Base-by-base conservation (phyloP, 2,797 vertebrate genomes). In the Labroides dimidiatus region DNA sequence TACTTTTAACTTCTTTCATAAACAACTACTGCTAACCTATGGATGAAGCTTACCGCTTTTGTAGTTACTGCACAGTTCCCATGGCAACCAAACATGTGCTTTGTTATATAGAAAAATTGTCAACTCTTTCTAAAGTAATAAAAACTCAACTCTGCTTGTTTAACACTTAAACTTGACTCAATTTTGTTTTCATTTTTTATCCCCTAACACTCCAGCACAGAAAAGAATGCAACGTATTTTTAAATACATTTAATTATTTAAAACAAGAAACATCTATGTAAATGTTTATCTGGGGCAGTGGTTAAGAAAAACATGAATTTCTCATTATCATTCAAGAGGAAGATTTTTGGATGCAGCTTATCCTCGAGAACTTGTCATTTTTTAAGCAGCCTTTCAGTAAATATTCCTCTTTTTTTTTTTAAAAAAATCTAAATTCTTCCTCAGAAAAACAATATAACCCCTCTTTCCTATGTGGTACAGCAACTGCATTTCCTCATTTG, bases 401-500 rank as follows among this genome's bases (percentile, higher is more conserved):
- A 68, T 70, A 57, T 51, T 57, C 8, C 16, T 16, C n/a, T 33
- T 39, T 39, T 39, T 16, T 16, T 33, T 39, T 39, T 39, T 23
- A 56, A 51, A 72, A 64, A 44, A 61, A 51, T 33, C 7, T 49
- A 58, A 65, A 67, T 64, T 63, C 69, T 7, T 48, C 44, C 13
- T 55, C 10, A 74, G 50, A 48, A 56, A 66, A 54, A 63, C 23
- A 61, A 24, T 41, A 63, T 64, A 48, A 55, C 61, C 73, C 62
- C 49, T 82, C 45, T 77, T 51, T 48, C 44, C 58, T 42, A 33
- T 72, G 37, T 61, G 61, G 75, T 74, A 71, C 50, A 85, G 80
- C 77, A 85, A 51, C 58, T 63, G 52, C 73, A 20, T 80, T 70
- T 62, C 75, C 65, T 48, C 77, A 41, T 59, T 21, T 82, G 49